Evolutionary conservation across 2,113 vertebrate species (phyloP).

Genomic region (Spheniscus mendiculus): DNA sequence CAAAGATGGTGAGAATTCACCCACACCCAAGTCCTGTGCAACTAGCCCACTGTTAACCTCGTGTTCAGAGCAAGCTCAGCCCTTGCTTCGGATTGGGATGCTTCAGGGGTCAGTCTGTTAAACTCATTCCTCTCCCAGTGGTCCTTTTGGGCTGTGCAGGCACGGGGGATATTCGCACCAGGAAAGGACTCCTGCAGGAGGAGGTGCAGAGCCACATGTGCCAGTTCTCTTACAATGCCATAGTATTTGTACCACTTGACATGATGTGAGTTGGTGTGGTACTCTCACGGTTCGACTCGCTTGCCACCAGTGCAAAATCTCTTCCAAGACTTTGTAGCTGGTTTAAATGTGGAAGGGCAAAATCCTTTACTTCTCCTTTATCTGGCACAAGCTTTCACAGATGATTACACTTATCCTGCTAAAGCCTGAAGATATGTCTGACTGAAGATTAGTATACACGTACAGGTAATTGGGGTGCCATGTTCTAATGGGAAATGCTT

Average conservation of each 20-base stretch:
- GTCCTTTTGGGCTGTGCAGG: background rate
- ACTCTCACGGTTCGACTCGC: background rate
- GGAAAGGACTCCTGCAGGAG: background rate
- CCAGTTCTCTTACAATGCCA: background rate
- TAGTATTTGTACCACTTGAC: background rate
- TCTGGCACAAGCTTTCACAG: background rate
- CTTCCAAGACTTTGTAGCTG: background rate
- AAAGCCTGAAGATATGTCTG: background rate
- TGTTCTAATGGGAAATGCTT: background rate
- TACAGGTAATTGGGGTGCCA: background rate
- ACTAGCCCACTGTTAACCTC: fast-evolving
- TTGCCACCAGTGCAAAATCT: background rate
- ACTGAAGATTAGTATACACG: background rate
- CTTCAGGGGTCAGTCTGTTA: background rate
- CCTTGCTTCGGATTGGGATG: background rate
- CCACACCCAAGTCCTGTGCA: background rate
- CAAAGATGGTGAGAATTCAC: background rate
- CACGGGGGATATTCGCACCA: background rate
- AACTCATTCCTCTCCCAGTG: background rate
- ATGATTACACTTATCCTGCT: fast-evolving
- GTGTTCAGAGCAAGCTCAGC: fast-evolving
- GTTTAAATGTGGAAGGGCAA: background rate
- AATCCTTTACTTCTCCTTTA: background rate
- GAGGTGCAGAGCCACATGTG: fast-evolving
- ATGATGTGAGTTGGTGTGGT: background rate